Conservation (phyloP, 2,113 vertebrate species). For the Danionella cerebrum region DNA sequence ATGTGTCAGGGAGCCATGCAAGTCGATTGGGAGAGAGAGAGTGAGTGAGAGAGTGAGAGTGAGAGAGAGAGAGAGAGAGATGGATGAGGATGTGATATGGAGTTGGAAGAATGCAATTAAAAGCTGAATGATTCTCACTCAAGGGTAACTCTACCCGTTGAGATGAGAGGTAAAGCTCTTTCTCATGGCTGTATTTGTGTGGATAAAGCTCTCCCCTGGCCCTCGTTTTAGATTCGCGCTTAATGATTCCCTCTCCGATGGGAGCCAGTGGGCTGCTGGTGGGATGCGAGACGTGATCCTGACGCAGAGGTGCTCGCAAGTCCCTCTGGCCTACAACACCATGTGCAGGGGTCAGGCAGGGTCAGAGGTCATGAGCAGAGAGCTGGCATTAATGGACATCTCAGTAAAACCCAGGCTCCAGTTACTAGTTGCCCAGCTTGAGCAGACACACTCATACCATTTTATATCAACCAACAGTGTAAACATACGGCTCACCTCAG, state of each 20-base stretch:
- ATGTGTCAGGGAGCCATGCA: constrained; percentile 11
- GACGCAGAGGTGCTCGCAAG: not conserved
- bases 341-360: constrained; percentile 63
- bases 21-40: constrained; percentile 5
- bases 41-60: not conserved
- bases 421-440: constrained; percentile 57
- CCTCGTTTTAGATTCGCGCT: constrained; percentile 45
- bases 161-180: constrained; percentile 38
- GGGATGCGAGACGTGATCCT: constrained; percentile 1
- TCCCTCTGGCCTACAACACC: constrained; percentile 53
- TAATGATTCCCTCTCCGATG: constrained; percentile 42
- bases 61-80: not conserved
- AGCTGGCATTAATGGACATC: constrained; percentile 69
- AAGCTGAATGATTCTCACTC: constrained; percentile 46
- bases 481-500: not conserved
- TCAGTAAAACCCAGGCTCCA: constrained; percentile 67
- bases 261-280: constrained; percentile 27
- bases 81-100: constrained; percentile 17
- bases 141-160: constrained; percentile 41
- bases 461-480: not conserved
- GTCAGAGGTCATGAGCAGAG: constrained; percentile 64
- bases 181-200: constrained; percentile 42
- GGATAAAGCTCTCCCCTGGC: constrained; percentile 46
- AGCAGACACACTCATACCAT: constrained; percentile 15
- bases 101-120: constrained; percentile 42